Percentiles rank a stretch among this genome's conserved stretches.
Evolutionary conservation across 2,888 invertebrate species (phyloP).

Genomic region (Eilema caniola): DNA sequence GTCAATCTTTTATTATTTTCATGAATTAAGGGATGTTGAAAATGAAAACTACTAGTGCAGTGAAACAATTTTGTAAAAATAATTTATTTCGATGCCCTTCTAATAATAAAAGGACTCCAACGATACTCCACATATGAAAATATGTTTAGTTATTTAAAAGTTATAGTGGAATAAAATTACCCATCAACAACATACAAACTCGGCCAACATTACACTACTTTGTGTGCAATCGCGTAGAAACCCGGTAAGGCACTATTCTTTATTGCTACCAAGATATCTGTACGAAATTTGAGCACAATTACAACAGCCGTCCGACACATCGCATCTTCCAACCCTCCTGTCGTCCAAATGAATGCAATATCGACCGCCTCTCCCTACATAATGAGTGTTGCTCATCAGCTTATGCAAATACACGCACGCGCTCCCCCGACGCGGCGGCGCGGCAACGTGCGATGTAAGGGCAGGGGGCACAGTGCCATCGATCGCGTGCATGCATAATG

Average conservation of each 20-base stretch:
- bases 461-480: conserved; percentile 3
- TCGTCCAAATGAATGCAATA: conserved; percentile 27
- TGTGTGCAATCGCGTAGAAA: neutral
- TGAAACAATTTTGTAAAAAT: too few relatives aligned
- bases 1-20: too few relatives aligned
- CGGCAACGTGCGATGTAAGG: conserved; percentile 35
- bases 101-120: too few relatives aligned
- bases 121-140: too few relatives aligned
- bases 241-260: neutral
- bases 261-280: neutral
- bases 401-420: conserved; percentile 67
- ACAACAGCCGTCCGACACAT: neutral
- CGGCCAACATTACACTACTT: neutral
- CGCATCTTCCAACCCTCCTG: conserved; percentile 9
- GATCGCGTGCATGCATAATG: conserved; percentile 37
- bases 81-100: too few relatives aligned
- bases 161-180: neutral
- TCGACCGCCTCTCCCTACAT: conserved; percentile 44
- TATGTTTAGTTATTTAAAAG: neutral
- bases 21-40: too few relatives aligned
- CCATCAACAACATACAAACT: neutral
- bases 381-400: conserved; percentile 68
- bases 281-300: neutral
- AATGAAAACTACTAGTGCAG: too few relatives aligned
- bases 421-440: conserved; percentile 23